These are phyloP conservation scores for Meta bourneti DNA, from an alignment of 2,888 invertebrate genomes.

Conservation along the genomic window DNA sequence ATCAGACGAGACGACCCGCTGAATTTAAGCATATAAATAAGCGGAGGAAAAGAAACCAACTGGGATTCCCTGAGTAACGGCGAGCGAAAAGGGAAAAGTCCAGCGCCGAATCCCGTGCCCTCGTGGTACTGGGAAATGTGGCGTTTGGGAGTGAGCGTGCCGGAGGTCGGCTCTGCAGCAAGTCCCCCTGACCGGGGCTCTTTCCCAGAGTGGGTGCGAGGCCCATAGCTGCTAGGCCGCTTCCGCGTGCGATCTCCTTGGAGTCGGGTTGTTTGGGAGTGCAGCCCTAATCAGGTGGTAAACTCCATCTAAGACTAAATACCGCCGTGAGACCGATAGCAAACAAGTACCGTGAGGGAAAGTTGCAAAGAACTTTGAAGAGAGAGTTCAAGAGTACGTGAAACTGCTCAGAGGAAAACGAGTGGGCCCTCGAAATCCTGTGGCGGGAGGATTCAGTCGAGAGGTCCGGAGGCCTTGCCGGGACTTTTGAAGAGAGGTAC, in stretches of 20 bases:
- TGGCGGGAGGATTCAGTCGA: conserved; percentile 46
- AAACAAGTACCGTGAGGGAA: conserved; percentile 87
- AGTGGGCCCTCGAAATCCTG: conserved; percentile 76
- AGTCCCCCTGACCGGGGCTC: too few species aligned
- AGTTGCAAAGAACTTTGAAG: conserved; percentile 87
- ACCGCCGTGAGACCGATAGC: conserved; percentile 86
- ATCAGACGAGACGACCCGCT: conserved; percentile 81
- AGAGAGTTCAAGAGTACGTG: conserved; percentile 84
- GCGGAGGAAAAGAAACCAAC: conserved; percentile 87
- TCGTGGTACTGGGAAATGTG: too few species aligned
- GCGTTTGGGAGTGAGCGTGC: too few species aligned
- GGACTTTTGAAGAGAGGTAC: too few species aligned
- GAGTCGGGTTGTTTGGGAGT: conserved; percentile 85
- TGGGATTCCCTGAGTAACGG: conserved; percentile 84
- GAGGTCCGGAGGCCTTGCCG: neutral
- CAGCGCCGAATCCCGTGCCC: neutral
- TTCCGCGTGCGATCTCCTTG: conserved; percentile 77
- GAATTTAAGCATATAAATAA: conserved; percentile 87
- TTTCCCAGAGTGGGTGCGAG: too few species aligned
- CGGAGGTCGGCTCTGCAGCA: too few species aligned
- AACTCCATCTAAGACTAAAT: conserved; percentile 84
- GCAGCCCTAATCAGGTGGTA: conserved; percentile 85
- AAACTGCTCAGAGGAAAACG: conserved; percentile 82
- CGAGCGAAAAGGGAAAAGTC: conserved; percentile 74
- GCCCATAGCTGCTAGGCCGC: too few species aligned